Conservation (phyloP, 92 coral and sea anemone species). For the Meandrina meandrites region DNA sequence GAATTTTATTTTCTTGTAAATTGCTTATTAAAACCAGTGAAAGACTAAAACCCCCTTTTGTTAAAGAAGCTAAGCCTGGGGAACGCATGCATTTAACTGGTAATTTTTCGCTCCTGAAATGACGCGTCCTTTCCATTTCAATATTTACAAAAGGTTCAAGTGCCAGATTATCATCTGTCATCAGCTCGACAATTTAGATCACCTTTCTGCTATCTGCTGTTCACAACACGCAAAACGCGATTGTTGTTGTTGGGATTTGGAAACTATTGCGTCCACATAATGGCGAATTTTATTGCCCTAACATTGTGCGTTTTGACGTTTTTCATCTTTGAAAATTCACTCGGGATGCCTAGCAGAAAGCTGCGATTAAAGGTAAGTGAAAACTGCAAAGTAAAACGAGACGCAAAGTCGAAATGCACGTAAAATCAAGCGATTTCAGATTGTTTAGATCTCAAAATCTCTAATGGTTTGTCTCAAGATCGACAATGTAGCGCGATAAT, state of each 20-base stretch:
- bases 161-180: conserved; percentile 8
- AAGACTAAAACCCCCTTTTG: no score
- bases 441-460: no score
- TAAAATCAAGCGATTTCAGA: no score
- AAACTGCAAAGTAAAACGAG: neutral
- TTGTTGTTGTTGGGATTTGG: neutral
- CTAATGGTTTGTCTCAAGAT: neutral
- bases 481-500: neutral
- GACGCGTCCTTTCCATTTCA: conserved; percentile 7
- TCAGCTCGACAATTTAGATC: neutral
- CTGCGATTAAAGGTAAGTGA: conserved; percentile 25
- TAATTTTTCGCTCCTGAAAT: neutral
- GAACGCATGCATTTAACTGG: no score
- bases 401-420: neutral
- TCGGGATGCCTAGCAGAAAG: conserved; percentile 37
- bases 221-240: neutral
- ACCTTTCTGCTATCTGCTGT: conserved; percentile 1
- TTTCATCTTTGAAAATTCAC: conserved; percentile 2
- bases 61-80: no score
- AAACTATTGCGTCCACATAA: neutral
- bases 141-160: neutral
- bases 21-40: no score
- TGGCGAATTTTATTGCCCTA: neutral
- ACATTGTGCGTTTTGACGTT: neutral
- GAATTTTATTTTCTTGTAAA: no score